Conservation (phyloP, 2,888 invertebrate species). For the Caenorhabditis imperialis region DNA sequence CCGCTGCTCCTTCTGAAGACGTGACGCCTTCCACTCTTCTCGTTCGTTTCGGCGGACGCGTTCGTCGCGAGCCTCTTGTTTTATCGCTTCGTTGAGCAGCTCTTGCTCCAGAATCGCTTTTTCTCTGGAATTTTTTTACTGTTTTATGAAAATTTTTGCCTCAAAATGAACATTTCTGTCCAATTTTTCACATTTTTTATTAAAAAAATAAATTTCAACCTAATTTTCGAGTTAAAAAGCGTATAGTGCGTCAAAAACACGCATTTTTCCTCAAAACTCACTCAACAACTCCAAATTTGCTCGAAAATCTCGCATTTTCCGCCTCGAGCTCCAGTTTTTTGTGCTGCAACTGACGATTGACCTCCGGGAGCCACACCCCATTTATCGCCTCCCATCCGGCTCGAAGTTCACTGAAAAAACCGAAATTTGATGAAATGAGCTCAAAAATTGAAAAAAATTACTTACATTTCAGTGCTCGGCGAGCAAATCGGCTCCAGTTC, state of each 20-base stretch:
- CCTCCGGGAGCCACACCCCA: slow-evolving; percentile 20
- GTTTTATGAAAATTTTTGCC: too few relatives aligned
- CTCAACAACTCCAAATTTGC: slow-evolving; percentile 15
- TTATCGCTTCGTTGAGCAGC: slow-evolving; percentile 17
- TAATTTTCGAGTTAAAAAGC: not conserved
- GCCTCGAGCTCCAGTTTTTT: slow-evolving; percentile 25
- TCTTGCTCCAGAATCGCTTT: slow-evolving; percentile 21
- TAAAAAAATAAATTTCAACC: not conserved
- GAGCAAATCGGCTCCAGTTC: not conserved
- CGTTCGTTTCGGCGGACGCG: slow-evolving; percentile 16
- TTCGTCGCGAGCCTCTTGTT: slow-evolving; percentile 24
- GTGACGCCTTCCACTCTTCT: slow-evolving; percentile 21
- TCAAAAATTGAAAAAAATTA: not conserved
- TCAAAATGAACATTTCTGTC: too few relatives aligned
- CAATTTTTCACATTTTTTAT: too few relatives aligned
- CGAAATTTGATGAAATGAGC: not conserved
- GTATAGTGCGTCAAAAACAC: too few relatives aligned
- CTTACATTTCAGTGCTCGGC: slow-evolving; percentile 15
- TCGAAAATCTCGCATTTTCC: slow-evolving; percentile 7
- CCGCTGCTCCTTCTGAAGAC: slow-evolving; percentile 13
- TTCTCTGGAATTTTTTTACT: slow-evolving; percentile 19
- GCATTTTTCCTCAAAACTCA: too few relatives aligned
- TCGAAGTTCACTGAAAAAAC: slow-evolving; percentile 14
- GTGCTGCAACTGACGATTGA: slow-evolving; percentile 32
- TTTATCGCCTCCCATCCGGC: slow-evolving; percentile 8